Evolutionary conservation across 2,888 invertebrate species (phyloP).

Genomic region (Tineola bisselliella): DNA sequence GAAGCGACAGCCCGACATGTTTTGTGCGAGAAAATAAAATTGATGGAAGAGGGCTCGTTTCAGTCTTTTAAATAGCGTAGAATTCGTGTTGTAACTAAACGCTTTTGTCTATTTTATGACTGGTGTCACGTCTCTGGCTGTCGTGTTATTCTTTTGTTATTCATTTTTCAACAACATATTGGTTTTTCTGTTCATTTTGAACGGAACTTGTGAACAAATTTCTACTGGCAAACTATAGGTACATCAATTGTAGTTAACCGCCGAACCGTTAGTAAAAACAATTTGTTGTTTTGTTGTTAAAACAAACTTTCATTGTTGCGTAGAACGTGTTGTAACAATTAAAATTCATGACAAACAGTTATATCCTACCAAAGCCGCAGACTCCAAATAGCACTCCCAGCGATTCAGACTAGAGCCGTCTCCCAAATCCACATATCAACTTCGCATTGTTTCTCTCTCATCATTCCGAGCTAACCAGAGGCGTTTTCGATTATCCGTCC

Average conservation of each 20-base stretch:
- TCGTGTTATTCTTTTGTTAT: conserved; percentile 33
- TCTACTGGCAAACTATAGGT: not conserved
- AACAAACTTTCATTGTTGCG: conserved; percentile 5
- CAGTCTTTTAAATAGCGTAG: conserved; percentile 58
- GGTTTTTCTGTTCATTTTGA: conserved; percentile 33
- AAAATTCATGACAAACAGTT: conserved; percentile 8
- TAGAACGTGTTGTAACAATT: conserved; percentile 8
- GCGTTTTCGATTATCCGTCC: conserved; percentile 66
- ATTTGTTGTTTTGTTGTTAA: conserved; percentile 7
- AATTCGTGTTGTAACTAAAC: conserved; percentile 57
- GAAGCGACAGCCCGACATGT: conserved; percentile 64
- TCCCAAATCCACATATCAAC: conserved; percentile 64
- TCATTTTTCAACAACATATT: conserved; percentile 41
- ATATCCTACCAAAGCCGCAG: conserved; percentile 57
- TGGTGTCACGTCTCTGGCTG: conserved; percentile 42
- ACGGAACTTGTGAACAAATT: not conserved
- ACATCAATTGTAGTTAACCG: not conserved
- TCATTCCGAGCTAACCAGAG: conserved; percentile 60
- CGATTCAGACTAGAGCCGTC: conserved; percentile 64
- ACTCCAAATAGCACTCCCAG: conserved; percentile 63
- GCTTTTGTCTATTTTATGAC: conserved; percentile 64
- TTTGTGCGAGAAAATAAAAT: conserved; percentile 68
- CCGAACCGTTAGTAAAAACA: conserved; percentile 7
- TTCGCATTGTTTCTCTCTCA: conserved; percentile 62
- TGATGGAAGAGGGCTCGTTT: conserved; percentile 55